Percentiles rank a stretch among this genome's conserved stretches.
phyloP scores from a whole-genome alignment of 2,888 invertebrate genomes.

The Arge pagana region DNA sequence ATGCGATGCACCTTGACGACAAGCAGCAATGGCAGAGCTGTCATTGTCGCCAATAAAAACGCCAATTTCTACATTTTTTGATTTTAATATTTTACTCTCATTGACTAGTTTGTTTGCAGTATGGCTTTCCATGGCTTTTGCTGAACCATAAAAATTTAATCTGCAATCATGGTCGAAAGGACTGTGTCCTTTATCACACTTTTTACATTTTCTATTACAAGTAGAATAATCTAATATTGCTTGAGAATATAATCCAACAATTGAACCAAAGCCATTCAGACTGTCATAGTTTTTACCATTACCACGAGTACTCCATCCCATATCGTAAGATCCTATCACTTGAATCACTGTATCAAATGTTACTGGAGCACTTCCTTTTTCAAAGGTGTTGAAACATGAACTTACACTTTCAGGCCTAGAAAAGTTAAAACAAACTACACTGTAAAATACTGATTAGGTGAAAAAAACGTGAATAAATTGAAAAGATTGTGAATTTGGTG shows the following conservation, averaged over 20 bases:
- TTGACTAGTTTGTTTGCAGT: conserved; percentile 24
- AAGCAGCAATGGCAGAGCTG: conserved; percentile 23
- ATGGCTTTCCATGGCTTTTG: conserved; percentile 36
- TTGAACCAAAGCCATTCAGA: conserved; percentile 28
- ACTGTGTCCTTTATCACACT: conserved; percentile 27
- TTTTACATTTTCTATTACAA: conserved; percentile 26
- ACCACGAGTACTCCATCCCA: conserved; percentile 31
- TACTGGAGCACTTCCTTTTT: too few species aligned
- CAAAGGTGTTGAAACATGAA: too few species aligned
- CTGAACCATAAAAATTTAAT: conserved; percentile 31
- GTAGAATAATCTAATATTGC: conserved; percentile 30
- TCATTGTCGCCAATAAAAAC: conserved; percentile 29
- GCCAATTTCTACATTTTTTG: conserved; percentile 19
- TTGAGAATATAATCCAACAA: conserved; percentile 29
- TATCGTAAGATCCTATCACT: conserved; percentile 31
- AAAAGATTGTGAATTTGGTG: too few species aligned
- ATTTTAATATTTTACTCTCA: conserved; percentile 25
- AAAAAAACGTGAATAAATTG: too few species aligned
- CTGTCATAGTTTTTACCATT: conserved; percentile 27
- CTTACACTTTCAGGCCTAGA: too few species aligned
- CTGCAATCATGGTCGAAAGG: conserved; percentile 33
- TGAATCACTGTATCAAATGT: conserved; percentile 22
- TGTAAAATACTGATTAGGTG: too few species aligned
- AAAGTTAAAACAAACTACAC: too few species aligned
- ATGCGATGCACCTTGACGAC: conserved; percentile 3